Evolutionary conservation across 2,797 vertebrate genomes (phyloP).

Genomic region (Alfaro cultratus): DNA sequence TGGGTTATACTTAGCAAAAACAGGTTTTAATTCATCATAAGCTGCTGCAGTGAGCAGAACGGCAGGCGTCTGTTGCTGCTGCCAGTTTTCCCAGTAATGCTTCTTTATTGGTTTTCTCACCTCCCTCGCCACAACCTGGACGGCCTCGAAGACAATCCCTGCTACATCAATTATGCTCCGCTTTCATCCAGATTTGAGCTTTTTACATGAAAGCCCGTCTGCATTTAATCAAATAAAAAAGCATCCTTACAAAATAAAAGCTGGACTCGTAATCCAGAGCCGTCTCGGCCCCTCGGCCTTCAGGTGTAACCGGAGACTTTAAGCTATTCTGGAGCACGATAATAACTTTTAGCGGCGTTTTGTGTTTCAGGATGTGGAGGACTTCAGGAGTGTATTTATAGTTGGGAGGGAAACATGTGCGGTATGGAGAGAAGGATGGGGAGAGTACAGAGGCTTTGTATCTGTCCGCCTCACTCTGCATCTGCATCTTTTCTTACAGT

Average conservation of each 20-base stretch:
- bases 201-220: slow-evolving; percentile 64
- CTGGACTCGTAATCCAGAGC: slow-evolving; percentile 41
- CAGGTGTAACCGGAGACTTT: slow-evolving; percentile 59
- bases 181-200: slow-evolving; percentile 54
- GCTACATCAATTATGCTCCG: slow-evolving; percentile 51
- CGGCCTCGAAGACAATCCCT: slow-evolving; percentile 46
- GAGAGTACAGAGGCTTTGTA: slow-evolving; percentile 45
- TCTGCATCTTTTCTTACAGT: slow-evolving; percentile 48
- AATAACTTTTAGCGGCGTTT: slow-evolving; percentile 68
- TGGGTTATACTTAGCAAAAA: neutral
- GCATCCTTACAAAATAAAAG: slow-evolving; percentile 61
- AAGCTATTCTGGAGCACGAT: slow-evolving; percentile 68
- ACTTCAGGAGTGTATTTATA: slow-evolving; percentile 72
- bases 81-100: slow-evolving; percentile 25
- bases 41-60: neutral
- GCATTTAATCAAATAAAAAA: slow-evolving; percentile 62
- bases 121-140: slow-evolving; percentile 44
- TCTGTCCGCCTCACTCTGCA: slow-evolving; percentile 43
- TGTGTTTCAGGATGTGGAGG: slow-evolving; percentile 65
- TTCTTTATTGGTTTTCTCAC: slow-evolving; percentile 58
- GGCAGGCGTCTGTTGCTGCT: neutral
- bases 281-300: slow-evolving; percentile 15
- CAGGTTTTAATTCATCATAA: neutral
- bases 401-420: slow-evolving; percentile 72
- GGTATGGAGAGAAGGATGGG: slow-evolving; percentile 55